Evolutionary conservation across 1,140 invertebrate genomes (phyloP), one percentile per base, ranked within the genome.

Genomic region (Diachasmimorpha longicaudata): DNA sequence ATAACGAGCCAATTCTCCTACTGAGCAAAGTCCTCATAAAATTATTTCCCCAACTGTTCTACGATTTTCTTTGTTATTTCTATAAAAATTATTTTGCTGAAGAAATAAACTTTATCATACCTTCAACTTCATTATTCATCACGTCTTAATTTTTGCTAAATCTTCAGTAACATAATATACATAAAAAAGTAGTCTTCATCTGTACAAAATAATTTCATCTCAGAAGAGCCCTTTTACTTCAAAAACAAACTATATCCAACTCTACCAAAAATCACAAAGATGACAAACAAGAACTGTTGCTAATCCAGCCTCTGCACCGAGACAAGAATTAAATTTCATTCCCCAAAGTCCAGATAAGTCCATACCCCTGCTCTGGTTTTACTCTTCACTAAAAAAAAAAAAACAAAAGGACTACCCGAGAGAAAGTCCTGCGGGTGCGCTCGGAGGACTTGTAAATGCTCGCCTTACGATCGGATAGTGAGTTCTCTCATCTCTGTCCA

Each of bases 401-500:
- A 73, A 74, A 73, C 36, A 77, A 31, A 72, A 52, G 16, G 21
- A 52, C 23, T 36, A 69, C 46, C 74, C 36, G 63, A 77, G 52
- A 66, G 55, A 71, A 71, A 68, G 69, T 31, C 44, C 69, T 76
- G 77, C 77, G 74, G 77, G 77, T 74, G 77, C 74, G 77, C 70
- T 25, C 39, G 58, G 73, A 70, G 31, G 66, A 78, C 77, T 73
- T 78, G 77, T 78, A 78, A 78, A 78, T 78, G 74, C 77, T 78
- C 74, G 77, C 77, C 70, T 75, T 78, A 75, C 77, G 63, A 78
- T 78, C 77, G 74, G 73, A 78, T 75, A 78, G 70, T 70, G 48
- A 63, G 42, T n/a, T 55, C 19, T 55, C 48, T 55, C 14, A 6
- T 63, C 23, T 25, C 19, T 23, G 23, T 72, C 42, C 42, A 52